phyloP scores from a whole-genome alignment of 2,113 vertebrate genomes.

The Chamaetylas fuelleborni region DNA sequence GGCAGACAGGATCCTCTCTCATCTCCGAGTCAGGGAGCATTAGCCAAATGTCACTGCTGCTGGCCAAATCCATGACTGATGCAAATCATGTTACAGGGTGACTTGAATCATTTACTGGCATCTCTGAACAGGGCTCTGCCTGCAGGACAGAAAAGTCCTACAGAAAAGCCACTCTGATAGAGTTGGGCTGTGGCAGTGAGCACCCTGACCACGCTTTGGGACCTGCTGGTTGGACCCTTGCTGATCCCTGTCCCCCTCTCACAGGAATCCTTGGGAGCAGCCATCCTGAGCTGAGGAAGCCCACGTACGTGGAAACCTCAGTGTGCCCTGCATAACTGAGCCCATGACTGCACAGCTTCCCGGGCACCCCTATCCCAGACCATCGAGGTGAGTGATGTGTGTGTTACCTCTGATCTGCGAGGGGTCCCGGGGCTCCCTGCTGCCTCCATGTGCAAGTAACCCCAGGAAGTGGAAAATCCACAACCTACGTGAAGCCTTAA shows the following conservation, averaged over 20 bases:
- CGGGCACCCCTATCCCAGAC: background rate
- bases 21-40: background rate
- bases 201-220: background rate
- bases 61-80: background rate
- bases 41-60: background rate
- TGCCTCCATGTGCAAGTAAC: background rate
- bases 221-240: background rate
- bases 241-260: background rate
- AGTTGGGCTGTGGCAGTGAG: background rate
- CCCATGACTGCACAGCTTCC: background rate
- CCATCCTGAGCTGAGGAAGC: background rate
- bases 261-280: background rate
- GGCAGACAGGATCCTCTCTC: background rate
- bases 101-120: background rate
- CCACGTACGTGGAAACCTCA: background rate
- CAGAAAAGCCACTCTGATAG: background rate
- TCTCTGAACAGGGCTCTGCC: background rate
- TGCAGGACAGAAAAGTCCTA: background rate
- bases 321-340: background rate
- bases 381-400: rapidly evolving
- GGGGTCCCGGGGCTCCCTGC: background rate
- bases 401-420: rapidly evolving
- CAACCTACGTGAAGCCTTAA: background rate
- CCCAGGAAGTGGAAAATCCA: background rate
- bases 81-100: background rate